Percentiles rank a stretch among this genome's conserved stretches.
These are phyloP conservation scores for Napeogenes inachia DNA, from an alignment of 2,888 invertebrate genomes.

Conservation along the genomic window DNA sequence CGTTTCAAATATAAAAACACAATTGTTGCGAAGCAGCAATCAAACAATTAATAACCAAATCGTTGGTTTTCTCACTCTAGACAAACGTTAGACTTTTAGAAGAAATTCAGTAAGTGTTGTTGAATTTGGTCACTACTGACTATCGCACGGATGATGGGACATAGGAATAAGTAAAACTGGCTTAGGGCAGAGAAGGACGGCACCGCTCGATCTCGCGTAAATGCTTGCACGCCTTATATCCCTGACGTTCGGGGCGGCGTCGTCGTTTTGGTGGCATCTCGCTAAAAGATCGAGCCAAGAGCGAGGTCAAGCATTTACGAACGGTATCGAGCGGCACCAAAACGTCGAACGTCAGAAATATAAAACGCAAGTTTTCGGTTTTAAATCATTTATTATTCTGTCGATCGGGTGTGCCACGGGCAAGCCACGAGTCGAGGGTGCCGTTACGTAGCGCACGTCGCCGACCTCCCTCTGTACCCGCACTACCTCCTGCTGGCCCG, in stretches of 20 bases:
- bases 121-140: too few species aligned
- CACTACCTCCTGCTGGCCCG: constrained; percentile 27
- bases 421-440: constrained; percentile 61
- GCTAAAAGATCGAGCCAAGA: constrained; percentile 41
- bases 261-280: constrained; percentile 77
- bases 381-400: constrained; percentile 62
- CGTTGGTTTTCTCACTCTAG: too few species aligned
- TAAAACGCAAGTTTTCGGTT: constrained; percentile 56
- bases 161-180: constrained; percentile 6
- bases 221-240: constrained; percentile 79
- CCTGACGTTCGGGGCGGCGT: constrained; percentile 81
- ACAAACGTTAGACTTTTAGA: too few species aligned
- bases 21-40: neutral
- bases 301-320: constrained; percentile 71
- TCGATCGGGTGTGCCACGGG: constrained; percentile 38
- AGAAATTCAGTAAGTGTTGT: too few species aligned
- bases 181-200: constrained; percentile 21
- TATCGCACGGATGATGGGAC: constrained; percentile 11
- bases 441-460: constrained; percentile 51
- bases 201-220: constrained; percentile 55
- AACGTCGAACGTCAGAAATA: constrained; percentile 76
- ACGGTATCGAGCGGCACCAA: constrained; percentile 72
- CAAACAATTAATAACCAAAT: neutral
- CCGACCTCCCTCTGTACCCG: constrained; percentile 27
- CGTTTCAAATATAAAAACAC: neutral